A percentile compares a stretch with the other conserved stretches of the same genome.
phyloP scores from a whole-genome alignment of 1,140 invertebrate genomes.

The Polypedilum vanderplanki region DNA sequence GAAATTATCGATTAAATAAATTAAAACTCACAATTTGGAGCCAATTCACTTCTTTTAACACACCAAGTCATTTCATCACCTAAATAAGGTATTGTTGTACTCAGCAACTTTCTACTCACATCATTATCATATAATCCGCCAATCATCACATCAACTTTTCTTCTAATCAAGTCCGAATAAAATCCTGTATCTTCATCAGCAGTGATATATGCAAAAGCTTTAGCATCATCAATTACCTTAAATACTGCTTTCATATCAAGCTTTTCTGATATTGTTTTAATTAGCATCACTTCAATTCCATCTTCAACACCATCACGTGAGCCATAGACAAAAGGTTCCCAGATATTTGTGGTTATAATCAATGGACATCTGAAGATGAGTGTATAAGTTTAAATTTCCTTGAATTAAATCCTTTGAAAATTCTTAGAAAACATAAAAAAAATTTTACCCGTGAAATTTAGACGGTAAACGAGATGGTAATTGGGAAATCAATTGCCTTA shows the following conservation, averaged over 20 bases:
- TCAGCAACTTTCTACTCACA: not conserved
- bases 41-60: not conserved
- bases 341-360: slow-evolving; percentile 21
- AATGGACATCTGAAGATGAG: slow-evolving; percentile 29
- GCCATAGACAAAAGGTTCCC: slow-evolving; percentile 29
- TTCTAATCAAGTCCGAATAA: slow-evolving; percentile 6
- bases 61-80: slow-evolving; percentile 31
- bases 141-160: slow-evolving; percentile 28
- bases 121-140: slow-evolving; percentile 30
- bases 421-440: too few species aligned
- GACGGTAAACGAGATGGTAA: slow-evolving; percentile 26
- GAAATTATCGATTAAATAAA: not conserved
- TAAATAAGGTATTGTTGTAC: slow-evolving; percentile 28
- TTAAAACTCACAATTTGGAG: slow-evolving; percentile 2
- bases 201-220: not conserved
- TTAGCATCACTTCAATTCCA: slow-evolving; percentile 27
- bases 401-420: too few species aligned
- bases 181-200: slow-evolving; percentile 20
- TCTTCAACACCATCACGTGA: not conserved
- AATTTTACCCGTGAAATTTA: not conserved
- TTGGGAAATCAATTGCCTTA: not conserved
- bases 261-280: slow-evolving; percentile 28
- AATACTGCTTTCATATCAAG: slow-evolving; percentile 26
- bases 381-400: too few species aligned
- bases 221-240: not conserved